Evolutionary conservation across 2,888 invertebrate species (phyloP), one percentile per base, ranked within the genome.

Genomic region (Podotricha telesiphe): DNA sequence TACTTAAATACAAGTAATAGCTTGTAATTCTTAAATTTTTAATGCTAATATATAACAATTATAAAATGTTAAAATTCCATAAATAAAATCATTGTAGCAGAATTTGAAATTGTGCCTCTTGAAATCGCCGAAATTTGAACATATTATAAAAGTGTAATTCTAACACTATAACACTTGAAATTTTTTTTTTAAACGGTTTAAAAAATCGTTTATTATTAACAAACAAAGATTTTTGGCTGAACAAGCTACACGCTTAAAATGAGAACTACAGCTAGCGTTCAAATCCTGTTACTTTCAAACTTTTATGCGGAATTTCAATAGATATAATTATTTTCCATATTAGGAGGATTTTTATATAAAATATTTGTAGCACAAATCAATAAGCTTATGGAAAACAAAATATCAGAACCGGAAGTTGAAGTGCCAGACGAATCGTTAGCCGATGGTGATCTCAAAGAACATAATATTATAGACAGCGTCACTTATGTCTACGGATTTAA

Each of bases 401-500:
- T 80, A 59, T 40, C 78, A 2, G 91, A 94, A 11, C 82, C 88
- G 2, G 94, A 94, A 61, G 81, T 94, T 2, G 94, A 94, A 53
- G 76, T 95, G 5, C 95, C 95, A 0, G 95, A 95, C 70, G 94
- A 95, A 78, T 94, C 95, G 0, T 80, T 95, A 48, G 95, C 95
- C 0, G 95, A 95, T 77, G 93, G 94, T 0, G 95, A 95, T 80
- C 86, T 96, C 4, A 94, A 94, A 74, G 95, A 95, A 74, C 95
- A 95, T 77, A 95, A 95, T 76, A 94, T 95, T 50, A 96, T 96
- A 64, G 96, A 96, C 78, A 95, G 95, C 78, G 94, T 96, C 58
- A 95, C 95, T 82, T 96, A 96, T 79, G 93, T 96, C 48, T 96
- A 96, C 76, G 95, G 95, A 2, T 88, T 89, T 67, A 90, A 86